Percentiles rank a stretch among this genome's conserved stretches.
Conservation (phyloP, 2,888 invertebrate species). For the Erebia palarica region DNA sequence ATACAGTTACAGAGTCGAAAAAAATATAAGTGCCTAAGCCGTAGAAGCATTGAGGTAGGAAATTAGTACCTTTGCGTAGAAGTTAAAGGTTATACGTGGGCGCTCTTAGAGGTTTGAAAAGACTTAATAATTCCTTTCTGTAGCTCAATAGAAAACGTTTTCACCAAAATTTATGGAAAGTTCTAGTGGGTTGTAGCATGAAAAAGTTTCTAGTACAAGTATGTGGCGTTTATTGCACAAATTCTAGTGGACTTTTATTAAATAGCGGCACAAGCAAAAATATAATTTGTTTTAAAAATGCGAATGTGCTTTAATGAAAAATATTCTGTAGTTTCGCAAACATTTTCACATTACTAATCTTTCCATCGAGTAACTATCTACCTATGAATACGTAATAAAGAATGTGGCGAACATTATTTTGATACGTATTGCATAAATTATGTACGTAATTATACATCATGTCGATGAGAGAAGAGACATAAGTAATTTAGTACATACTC, state of each 20-base stretch:
- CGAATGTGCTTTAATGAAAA: neutral
- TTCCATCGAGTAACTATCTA: neutral
- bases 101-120: neutral
- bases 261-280: conserved; percentile 5
- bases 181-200: neutral
- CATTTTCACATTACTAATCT: neutral
- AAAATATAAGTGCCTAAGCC: too few relatives aligned
- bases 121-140: neutral
- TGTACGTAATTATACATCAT: too few relatives aligned
- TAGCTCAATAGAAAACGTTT: neutral
- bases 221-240: conserved; percentile 16
- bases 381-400: neutral
- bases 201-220: conserved; percentile 1
- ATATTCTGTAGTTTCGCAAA: neutral
- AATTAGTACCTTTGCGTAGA: too few relatives aligned
- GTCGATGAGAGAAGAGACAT: too few relatives aligned
- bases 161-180: conserved; percentile 1
- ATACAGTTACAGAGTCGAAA: too few relatives aligned
- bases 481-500: too few relatives aligned
- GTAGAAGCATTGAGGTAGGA: too few relatives aligned
- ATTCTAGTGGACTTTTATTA: conserved; percentile 14
- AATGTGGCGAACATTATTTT: too few relatives aligned
- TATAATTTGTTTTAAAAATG: conserved; percentile 5
- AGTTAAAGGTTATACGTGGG: too few relatives aligned
- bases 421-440: too few relatives aligned